Evolutionary conservation across 2,797 vertebrate species (phyloP), one percentile per base, ranked within the genome.

Genomic region (Gouania willdenowi): DNA sequence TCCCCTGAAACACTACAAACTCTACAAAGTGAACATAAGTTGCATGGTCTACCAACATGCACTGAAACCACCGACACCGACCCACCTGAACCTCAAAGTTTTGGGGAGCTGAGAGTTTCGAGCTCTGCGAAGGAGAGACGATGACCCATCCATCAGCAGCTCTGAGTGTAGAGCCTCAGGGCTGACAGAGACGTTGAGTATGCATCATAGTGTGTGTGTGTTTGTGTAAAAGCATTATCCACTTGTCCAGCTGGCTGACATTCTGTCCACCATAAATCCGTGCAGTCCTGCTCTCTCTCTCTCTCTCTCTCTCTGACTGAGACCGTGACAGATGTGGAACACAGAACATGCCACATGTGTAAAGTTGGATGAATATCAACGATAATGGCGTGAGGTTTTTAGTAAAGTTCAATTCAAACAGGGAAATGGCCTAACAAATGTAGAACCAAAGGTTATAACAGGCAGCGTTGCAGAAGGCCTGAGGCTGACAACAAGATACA

Each of bases 141-240:
- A 52, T 2, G 59, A 62, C 1, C 44, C 45, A 21, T 71, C 67
- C 67, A 68, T 75, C 63, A 47, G 52, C 32, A 48, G 30, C 16
- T 6, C n/a, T n/a, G n/a, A n/a, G n/a, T n/a, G n/a, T n/a, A 8
- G 23, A 59, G 34, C 62, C n/a, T 58, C 27, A 28, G 46, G 55
- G 52, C 31, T 12, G 49, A 63, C 41, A 66, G 57, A 51, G 31
- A 13, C 36, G 32, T 8, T 5, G 28, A 34, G 13, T 35, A 21
- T 34, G 26, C 36, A 21, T 31, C 29, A 1, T 21, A 3, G 28
- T 4, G 42, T 14, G 20, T 19, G 19, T 27, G 35, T 33, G 37
- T n/a, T 30, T 12, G 35, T 10, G 37, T 13, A 7, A 8, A 1
- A 37, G 56, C 38, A 33, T 71, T 62, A 62, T 75, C 59, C 33